Evolutionary conservation across 2,888 invertebrate genomes (phyloP), one percentile per base, ranked within the genome.

Genomic region (Phytoseiulus persimilis): DNA sequence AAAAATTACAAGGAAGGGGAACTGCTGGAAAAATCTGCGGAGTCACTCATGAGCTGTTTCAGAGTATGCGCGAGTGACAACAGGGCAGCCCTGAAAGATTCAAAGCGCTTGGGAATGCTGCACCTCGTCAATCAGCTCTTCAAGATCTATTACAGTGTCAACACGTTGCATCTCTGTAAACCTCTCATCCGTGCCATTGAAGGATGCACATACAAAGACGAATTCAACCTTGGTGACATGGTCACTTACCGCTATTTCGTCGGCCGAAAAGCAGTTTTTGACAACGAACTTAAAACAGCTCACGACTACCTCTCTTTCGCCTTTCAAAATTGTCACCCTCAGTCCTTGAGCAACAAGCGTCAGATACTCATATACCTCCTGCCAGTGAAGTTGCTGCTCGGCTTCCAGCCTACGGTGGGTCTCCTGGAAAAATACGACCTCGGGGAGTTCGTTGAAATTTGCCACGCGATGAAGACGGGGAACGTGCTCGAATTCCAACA

Each of bases 251-350:
- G 96, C 92, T 94, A 98, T 93, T 99, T 97, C 93, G 97, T 98
- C 31, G 99, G 99, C 0, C 94, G 98, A 46, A 98, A 99, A 93
- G 97, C 98, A 1, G 98, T 99, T 97, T 99, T 99, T 93, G 99
- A 99, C 93, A 97, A 97, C 90, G 97, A 99, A 92, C 98, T 98
- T 92, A 95, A 95, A 93, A 94, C 95, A 93, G 99, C 99, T 32
- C 98, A 99, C 92, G 96, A 97, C 92, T 96, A 96, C 92, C 93
- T 99, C 32, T 95, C 96, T 0, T 99, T 95, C 93, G 98, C 99
- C 0, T 99, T 99, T 93, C 95, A 96, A 92, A 95, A 96, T 92
- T 98, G 99, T 92, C 97, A 97, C 91, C 94, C 94, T 90, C 94
- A 94, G 90, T 96, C 95, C 90, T 94, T 94, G 90, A 96, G 95